These are phyloP conservation scores for Nerophis ophidion DNA, from an alignment of 2,113 vertebrate species.

Conservation along the genomic window DNA sequence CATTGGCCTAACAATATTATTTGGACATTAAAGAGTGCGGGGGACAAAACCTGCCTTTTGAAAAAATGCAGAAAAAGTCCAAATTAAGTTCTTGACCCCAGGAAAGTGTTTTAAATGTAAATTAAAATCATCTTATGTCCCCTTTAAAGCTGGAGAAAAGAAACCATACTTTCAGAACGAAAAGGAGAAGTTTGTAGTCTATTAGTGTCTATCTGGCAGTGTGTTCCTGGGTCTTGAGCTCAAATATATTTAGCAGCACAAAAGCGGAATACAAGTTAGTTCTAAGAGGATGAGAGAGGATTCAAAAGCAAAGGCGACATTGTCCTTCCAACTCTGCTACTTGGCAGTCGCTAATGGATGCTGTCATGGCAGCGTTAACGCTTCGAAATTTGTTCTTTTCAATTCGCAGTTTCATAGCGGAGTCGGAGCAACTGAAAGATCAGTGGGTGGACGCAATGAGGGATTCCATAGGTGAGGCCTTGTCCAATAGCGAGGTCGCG, in stretches of 20 bases:
- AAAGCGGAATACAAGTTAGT: conserved; percentile 13
- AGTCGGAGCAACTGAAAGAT: conserved; percentile 80
- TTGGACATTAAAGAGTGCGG: too few relatives aligned
- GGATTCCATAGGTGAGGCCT: conserved; percentile 77
- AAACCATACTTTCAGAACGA: conserved; percentile 4
- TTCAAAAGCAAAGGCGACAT: not conserved
- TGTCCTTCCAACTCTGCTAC: not conserved
- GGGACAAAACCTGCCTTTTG: too few relatives aligned
- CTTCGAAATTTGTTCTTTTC: conserved; percentile 11
- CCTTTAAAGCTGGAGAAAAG: not conserved
- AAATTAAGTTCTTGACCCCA: too few relatives aligned
- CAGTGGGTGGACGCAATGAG: conserved; percentile 88
- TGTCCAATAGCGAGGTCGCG: conserved; percentile 86
- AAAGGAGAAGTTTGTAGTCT: conserved; percentile 33
- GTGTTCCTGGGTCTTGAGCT: conserved; percentile 12
- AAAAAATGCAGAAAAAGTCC: too few relatives aligned
- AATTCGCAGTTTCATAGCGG: conserved; percentile 77
- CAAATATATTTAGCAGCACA: conserved; percentile 28
- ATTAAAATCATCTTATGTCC: too few relatives aligned
- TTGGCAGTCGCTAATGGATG: not conserved
- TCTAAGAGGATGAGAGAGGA: conserved; percentile 5
- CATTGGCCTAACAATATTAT: too few relatives aligned
- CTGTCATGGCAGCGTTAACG: conserved; percentile 23
- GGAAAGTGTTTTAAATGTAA: too few relatives aligned
- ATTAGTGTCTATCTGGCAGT: conserved; percentile 12